Conservation (phyloP, 2,113 vertebrate species). For the Crotalus viridis region DNA sequence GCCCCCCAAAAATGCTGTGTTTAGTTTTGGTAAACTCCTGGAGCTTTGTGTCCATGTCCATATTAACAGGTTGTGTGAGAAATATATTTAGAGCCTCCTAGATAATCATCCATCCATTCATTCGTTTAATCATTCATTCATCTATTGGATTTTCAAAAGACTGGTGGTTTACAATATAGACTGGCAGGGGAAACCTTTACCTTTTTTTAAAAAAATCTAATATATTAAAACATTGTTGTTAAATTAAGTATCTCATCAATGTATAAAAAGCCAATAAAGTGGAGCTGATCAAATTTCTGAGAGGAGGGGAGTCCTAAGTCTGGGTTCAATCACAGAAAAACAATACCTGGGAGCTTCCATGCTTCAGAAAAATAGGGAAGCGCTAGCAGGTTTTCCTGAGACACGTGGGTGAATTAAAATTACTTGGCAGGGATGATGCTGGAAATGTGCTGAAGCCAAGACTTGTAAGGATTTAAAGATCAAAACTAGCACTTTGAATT, state of each 20-base stretch:
- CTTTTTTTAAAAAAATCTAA: neutral
- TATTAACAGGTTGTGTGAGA: constrained; percentile 56
- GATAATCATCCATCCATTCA: constrained; percentile 41
- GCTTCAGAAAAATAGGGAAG: neutral
- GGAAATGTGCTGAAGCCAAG: neutral
- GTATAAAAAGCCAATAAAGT: neutral
- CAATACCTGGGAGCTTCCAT: neutral
- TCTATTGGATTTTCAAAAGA: neutral
- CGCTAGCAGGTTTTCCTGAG: neutral
- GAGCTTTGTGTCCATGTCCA: constrained; percentile 1
- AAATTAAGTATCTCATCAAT: neutral
- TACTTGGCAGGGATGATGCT: neutral
- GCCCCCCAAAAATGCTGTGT: constrained; percentile 34
- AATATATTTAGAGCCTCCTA: constrained; percentile 37
- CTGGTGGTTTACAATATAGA: neutral
- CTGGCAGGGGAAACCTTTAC: neutral
- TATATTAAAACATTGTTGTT: neutral
- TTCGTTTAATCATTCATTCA: neutral
- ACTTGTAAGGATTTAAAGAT: neutral
- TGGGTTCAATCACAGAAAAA: neutral
- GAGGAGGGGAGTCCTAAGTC: neutral
- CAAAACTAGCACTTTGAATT: neutral
- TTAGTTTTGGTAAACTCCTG: constrained; percentile 57
- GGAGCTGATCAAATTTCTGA: neutral
- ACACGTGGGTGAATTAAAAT: neutral